Evolutionary conservation across 2,113 vertebrate species (phyloP).

Genomic region (Carassius gibelio): DNA sequence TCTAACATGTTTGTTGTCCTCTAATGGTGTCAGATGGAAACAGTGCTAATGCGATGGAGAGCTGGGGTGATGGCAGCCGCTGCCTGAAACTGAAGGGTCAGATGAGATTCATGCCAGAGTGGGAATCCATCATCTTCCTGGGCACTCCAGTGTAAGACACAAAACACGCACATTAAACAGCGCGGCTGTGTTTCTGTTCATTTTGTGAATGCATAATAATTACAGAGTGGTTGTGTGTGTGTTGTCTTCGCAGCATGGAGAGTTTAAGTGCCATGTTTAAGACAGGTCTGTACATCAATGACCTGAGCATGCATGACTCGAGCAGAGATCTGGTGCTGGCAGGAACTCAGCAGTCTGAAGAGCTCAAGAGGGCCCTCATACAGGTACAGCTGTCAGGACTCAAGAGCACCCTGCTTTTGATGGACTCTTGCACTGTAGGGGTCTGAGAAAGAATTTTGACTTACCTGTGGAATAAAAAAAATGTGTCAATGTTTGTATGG

Average conservation of each 20-base stretch:
- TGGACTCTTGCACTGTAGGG: neutral
- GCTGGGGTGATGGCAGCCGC: constrained; percentile 74
- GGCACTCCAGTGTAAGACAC: constrained; percentile 72
- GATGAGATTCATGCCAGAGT: constrained; percentile 81
- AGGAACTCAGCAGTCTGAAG: constrained; percentile 76
- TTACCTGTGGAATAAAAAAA: too few species aligned
- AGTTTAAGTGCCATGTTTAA: constrained; percentile 77
- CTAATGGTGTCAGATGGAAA: constrained; percentile 66
- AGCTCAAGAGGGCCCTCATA: constrained; percentile 77
- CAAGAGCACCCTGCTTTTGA: neutral
- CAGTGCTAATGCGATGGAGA: constrained; percentile 75
- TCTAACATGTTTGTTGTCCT: neutral
- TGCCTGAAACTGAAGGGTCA: constrained; percentile 76
- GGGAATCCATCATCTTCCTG: constrained; percentile 80
- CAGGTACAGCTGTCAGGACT: constrained; percentile 64
- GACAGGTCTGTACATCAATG: constrained; percentile 77
- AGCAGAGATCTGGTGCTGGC: constrained; percentile 78
- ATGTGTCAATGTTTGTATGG: too few species aligned
- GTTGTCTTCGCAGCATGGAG: constrained; percentile 72
- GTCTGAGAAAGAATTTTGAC: too few species aligned
- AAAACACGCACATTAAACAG: constrained; percentile 37
- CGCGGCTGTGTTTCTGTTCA: neutral
- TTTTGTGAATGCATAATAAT: neutral
- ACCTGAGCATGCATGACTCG: constrained; percentile 80
- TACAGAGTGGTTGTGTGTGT: neutral